Evolutionary conservation across 2,888 invertebrate species (phyloP), one percentile per base, ranked within the genome.

Genomic region (Drosophila dives): DNA sequence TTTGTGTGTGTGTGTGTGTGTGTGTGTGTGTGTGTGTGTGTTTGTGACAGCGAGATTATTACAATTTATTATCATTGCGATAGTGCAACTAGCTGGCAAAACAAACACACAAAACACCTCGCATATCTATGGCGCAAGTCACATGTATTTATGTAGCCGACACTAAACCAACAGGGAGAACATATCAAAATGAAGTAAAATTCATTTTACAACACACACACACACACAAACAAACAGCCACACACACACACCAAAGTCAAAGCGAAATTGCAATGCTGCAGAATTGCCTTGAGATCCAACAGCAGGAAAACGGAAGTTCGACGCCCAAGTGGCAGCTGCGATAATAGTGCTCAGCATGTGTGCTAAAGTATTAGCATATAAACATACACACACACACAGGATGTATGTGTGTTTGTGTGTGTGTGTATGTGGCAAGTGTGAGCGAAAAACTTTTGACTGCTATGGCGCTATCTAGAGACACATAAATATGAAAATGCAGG

Each of bases 321-420:
- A 86, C 87, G 89, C 86, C 87, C 89, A 86, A 86, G 86, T 89
- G 86, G 86, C 86, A 89, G 84, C 71, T 86, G 85, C 89, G 86
- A 86, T 86, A 86, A 86, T 86, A 86, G 89, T 71, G 77, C 87
- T 79, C 86, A 73, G 82, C 85, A 82, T 86, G 89, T 88, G 86
- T 84, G 85, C 89, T 80, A 76, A 89, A 84, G 84, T 86, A 86
- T 86, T 86, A 86, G 86, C 86, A 86, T 86, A 86, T 89, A 86
- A 81, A 77, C 79, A 87, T 53, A 75, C 58, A 64, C 51, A 67
- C 71, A 60, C 67, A 66, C 61, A 75, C 56, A 6, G 20, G 23
- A 12, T 32, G 48, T 38, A 6, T 33, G 29, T 45, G 29, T 55
- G 62, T 51, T 3, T 51, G 32, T 32, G n/a, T 58, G 42, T 50